Evolutionary conservation across 2,888 invertebrate species (phyloP).

Genomic region (Sepiola atlantica): DNA sequence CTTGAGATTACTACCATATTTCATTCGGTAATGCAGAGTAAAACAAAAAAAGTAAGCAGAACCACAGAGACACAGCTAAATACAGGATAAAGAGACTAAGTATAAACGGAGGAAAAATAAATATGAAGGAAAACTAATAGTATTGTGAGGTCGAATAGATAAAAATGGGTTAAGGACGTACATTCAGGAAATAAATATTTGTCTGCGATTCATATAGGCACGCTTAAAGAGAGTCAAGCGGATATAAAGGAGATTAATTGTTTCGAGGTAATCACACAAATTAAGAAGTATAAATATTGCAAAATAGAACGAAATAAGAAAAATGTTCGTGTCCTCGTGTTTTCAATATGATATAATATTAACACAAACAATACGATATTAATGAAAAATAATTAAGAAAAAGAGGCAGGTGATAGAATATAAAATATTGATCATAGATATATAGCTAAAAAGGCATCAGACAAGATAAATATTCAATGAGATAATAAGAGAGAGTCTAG

Average conservation of each 20-base stretch:
- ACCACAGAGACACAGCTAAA: background rate
- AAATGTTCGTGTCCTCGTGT: too few relatives aligned
- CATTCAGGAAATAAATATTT: background rate
- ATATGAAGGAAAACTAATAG: background rate
- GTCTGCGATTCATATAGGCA: background rate
- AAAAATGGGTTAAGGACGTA: background rate
- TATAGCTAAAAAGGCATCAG: too few relatives aligned
- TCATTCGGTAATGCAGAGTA: background rate
- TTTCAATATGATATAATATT: too few relatives aligned
- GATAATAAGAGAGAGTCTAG: too few relatives aligned
- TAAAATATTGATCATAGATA: too few relatives aligned
- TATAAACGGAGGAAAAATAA: background rate
- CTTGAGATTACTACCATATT: background rate
- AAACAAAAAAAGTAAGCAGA: background rate
- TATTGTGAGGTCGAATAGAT: background rate
- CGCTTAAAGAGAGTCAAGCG: background rate
- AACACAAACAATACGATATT: too few relatives aligned
- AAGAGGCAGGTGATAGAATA: too few relatives aligned
- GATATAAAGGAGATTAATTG: background rate
- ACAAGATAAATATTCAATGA: too few relatives aligned
- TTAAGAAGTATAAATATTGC: background rate
- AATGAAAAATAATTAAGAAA: too few relatives aligned
- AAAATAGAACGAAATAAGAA: background rate
- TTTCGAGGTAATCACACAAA: background rate
- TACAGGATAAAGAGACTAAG: background rate